These are phyloP conservation scores for Coptotermes formosanus DNA, from an alignment of 1,140 invertebrate genomes.

Conservation along the genomic window DNA sequence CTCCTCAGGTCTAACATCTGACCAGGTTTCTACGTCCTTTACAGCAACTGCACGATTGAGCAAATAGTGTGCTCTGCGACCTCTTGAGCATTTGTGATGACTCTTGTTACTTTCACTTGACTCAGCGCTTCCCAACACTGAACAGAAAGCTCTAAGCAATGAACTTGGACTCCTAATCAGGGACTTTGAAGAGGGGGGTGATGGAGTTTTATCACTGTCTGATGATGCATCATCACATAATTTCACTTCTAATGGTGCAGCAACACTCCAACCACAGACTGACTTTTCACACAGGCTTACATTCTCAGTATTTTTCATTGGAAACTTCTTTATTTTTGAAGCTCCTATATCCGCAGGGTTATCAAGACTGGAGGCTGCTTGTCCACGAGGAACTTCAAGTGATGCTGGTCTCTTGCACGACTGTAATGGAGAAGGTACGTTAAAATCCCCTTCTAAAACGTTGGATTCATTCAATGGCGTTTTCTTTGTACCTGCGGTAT, in stretches of 20 bases:
- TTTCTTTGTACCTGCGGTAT: too few relatives aligned
- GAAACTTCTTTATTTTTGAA: background rate
- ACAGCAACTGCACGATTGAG: background rate
- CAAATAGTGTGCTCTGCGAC: background rate
- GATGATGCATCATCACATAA: background rate
- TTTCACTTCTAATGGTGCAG: background rate
- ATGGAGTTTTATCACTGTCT: background rate
- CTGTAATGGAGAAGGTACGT: background rate
- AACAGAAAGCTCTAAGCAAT: background rate
- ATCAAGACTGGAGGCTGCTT: background rate
- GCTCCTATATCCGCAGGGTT: background rate
- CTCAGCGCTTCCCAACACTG: background rate
- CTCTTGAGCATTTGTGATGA: background rate
- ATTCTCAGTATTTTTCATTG: background rate
- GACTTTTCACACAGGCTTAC: background rate
- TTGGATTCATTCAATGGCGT: too few relatives aligned
- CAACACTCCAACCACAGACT: background rate
- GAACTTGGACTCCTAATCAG: background rate
- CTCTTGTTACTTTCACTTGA: background rate
- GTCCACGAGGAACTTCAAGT: background rate
- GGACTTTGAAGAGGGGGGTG: background rate
- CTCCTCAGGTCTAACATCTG: background rate
- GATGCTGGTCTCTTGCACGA: background rate
- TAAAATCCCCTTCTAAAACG: too few relatives aligned
- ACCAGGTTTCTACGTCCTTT: background rate